These are phyloP conservation scores for Cavia porcellus DNA, from an alignment of 2,113 vertebrate species.

Conservation along the genomic window DNA sequence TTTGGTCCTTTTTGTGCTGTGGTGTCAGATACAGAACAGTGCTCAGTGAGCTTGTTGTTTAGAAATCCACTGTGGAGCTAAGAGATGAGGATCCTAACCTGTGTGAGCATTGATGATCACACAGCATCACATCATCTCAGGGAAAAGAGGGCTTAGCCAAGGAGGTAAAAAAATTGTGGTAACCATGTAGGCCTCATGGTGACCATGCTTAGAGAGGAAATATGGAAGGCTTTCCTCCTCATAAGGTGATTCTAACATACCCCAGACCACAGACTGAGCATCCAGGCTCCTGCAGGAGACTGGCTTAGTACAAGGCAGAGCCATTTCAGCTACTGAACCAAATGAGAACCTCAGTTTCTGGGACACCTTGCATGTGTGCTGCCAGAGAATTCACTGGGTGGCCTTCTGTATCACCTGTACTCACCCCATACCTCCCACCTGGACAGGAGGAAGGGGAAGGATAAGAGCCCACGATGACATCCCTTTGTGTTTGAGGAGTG, in stretches of 20 bases:
- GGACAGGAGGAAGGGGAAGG: not conserved
- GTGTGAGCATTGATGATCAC: not conserved
- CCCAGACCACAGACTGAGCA: not conserved
- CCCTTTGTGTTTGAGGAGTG: too few relatives aligned
- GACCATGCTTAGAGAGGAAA: not conserved
- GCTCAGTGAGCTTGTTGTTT: not conserved
- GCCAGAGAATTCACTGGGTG: not conserved
- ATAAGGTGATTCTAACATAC: not conserved
- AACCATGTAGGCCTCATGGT: not conserved
- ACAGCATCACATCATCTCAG: not conserved
- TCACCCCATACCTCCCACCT: too few relatives aligned
- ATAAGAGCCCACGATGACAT: not conserved
- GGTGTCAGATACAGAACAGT: not conserved
- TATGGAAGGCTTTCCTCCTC: not conserved
- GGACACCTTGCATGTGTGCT: not conserved
- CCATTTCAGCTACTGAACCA: not conserved
- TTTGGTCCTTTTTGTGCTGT: not conserved
- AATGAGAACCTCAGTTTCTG: not conserved
- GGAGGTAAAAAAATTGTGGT: not conserved
- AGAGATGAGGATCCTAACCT: not conserved
- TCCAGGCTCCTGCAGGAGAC: not conserved
- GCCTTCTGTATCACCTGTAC: not conserved
- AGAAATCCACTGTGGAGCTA: not conserved
- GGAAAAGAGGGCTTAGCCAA: not conserved
- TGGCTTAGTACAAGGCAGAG: not conserved